Evolutionary conservation across 2,888 invertebrate genomes (phyloP).

Genomic region (Lasioglossum calceatum): DNA sequence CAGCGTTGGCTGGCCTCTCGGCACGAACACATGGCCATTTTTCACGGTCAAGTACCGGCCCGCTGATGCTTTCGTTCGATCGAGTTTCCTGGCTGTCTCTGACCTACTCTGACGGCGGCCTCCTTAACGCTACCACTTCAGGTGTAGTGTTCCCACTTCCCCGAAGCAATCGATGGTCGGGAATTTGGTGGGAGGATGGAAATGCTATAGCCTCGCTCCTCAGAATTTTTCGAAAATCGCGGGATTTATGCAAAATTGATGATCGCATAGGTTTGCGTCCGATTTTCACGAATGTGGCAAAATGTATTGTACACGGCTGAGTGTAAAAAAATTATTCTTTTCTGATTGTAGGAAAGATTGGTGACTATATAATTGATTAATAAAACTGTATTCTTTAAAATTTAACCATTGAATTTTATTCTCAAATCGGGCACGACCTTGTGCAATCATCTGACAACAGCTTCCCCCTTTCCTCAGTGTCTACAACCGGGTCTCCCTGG

Average conservation of each 20-base stretch:
- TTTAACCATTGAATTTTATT: too few species aligned
- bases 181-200: constrained; percentile 17
- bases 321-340: too few species aligned
- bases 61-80: constrained; percentile 81
- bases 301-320: too few species aligned
- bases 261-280: too few species aligned
- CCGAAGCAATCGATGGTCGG: constrained; percentile 37
- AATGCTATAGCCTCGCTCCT: constrained; percentile 15
- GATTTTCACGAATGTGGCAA: too few species aligned
- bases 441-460: too few species aligned
- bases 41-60: constrained; percentile 84
- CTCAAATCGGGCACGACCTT: too few species aligned
- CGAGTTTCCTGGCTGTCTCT: constrained; percentile 79
- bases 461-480: too few species aligned
- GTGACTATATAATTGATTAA: too few species aligned
- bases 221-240: background rate
- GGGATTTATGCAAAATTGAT: background rate
- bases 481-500: too few species aligned
- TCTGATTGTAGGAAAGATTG: too few species aligned
- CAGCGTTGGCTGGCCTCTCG: constrained; percentile 37
- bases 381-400: too few species aligned
- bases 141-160: constrained; percentile 56
- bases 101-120: constrained; percentile 75
- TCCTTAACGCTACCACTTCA: constrained; percentile 61
- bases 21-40: constrained; percentile 65